Evolutionary conservation across 1,140 invertebrate species (phyloP).

Genomic region (Zaprionus taronus): DNA sequence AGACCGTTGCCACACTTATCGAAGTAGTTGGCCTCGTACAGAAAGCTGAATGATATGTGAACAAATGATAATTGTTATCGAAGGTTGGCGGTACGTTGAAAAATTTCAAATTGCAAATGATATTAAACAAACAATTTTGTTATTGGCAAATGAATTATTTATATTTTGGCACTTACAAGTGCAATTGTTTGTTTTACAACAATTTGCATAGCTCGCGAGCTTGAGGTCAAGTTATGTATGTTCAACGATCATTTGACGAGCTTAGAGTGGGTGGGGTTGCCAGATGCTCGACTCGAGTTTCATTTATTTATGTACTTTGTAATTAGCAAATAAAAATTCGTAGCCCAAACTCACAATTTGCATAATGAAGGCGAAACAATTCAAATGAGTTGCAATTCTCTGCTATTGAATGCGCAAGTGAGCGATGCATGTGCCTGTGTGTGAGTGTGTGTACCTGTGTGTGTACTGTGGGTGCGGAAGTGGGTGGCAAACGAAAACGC

Average conservation of each 20-base stretch:
- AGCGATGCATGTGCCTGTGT: background rate
- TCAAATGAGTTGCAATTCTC: conserved; percentile 73
- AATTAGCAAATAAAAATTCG: conserved; percentile 77
- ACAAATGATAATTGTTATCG: conserved; percentile 17
- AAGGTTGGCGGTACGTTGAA: conserved; percentile 16
- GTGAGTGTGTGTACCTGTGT: background rate
- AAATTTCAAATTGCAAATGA: conserved; percentile 14
- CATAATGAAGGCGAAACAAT: conserved; percentile 74
- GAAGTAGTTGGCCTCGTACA: background rate
- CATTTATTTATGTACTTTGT: conserved; percentile 60
- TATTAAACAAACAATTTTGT: background rate
- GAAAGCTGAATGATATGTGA: conserved; percentile 15
- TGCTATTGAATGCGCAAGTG: conserved; percentile 54
- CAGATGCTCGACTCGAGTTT: conserved; percentile 1
- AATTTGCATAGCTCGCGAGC: background rate
- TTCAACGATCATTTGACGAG: background rate
- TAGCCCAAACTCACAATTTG: conserved; percentile 59
- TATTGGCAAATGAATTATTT: conserved; percentile 22
- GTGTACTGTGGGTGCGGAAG: conserved; percentile 51
- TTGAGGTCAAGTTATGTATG: conserved; percentile 15
- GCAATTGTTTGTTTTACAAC: background rate
- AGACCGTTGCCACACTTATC: conserved; percentile 16
- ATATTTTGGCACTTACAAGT: background rate
- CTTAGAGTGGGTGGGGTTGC: conserved; percentile 8
- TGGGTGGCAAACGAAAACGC: conserved; percentile 55